Base-by-base conservation (phyloP, 2,888 invertebrate genomes). In the Ochropleura plecta region DNA sequence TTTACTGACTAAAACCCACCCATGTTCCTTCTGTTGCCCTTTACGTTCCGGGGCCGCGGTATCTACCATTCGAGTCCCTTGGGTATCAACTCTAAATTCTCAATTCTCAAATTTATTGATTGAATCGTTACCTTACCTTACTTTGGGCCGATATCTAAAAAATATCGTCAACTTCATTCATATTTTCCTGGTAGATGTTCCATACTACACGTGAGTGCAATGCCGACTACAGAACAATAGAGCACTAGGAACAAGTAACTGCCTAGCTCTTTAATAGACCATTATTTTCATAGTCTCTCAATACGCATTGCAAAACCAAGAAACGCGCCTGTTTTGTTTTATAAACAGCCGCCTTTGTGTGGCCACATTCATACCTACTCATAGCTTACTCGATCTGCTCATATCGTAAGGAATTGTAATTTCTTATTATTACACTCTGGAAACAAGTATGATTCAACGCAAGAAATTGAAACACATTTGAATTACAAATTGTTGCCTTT, bases 261-360 rank as follows among this genome's bases (percentile, higher is more conserved):
- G 73, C 83, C 85, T 88, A 86, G 89, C 88, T 86, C 88, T 89
- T 90, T 89, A 90, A 91, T 93, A 90, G 88, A 90, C 90, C 90
- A 92, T 91, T 92, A 92, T 92, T 92, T 93, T 91, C 92, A 91
- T 91, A 91, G 91, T 89, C 90, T 90, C 89, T 90, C 89, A 90
- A 91, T 92, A 90, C 87, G 86, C 89, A 90, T 89, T 90, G 91
- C 91, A 88, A 90, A 91, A 91, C 89, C 90, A 90, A 91, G 93
- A 90, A 92, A 91, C 89, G 90, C 85, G 85, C 88, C 89, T 87
- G 91, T 91, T 88, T 92, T 95, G 94, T 96, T 96, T 95, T 94
- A 94, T 94, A 96, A 96, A 96, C 95, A 96, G 89, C 83, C 90
- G 89, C 94, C 95, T 94, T 95, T 95, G 94, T 95, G 90, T 86